Percentiles rank a stretch among this genome's conserved stretches.
Conservation (phyloP, 2,113 vertebrate genomes). For the Rhegmatorhina hoffmannsi region DNA sequence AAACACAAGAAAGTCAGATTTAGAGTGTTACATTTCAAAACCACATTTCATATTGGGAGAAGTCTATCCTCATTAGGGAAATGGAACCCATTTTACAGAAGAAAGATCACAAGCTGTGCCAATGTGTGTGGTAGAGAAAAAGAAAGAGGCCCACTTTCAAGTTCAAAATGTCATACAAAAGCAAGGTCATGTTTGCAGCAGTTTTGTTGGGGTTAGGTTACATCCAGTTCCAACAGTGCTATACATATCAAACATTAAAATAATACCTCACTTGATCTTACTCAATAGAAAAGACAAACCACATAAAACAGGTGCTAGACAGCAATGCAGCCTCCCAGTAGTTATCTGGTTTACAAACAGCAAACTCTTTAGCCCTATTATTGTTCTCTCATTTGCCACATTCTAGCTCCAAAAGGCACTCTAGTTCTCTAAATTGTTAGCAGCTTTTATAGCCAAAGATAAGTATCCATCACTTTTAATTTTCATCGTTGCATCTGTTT, state of each 20-base stretch:
- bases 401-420: constrained; percentile 77
- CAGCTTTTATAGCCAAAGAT: constrained; percentile 79
- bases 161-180: constrained; percentile 36
- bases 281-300: constrained; percentile 42
- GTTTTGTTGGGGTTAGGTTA: constrained; percentile 48
- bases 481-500: constrained; percentile 83
- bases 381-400: constrained; percentile 69
- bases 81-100: not conserved
- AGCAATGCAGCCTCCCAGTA: constrained; percentile 45
- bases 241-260: constrained; percentile 37
- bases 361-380: constrained; percentile 70
- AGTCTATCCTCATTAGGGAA: not conserved
- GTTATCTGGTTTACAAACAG: constrained; percentile 70
- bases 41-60: not conserved
- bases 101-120: not conserved
- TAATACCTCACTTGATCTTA: constrained; percentile 51
- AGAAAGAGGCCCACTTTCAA: constrained; percentile 27
- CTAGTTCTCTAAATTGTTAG: constrained; percentile 74
- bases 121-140: not conserved
- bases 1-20: not conserved
- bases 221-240: constrained; percentile 9
- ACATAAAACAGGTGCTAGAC: constrained; percentile 39
- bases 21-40: not conserved
- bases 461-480: constrained; percentile 83
- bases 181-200: constrained; percentile 37